Evolutionary conservation across 2,888 invertebrate genomes (phyloP).

Genomic region (Polydesmus complanatus): DNA sequence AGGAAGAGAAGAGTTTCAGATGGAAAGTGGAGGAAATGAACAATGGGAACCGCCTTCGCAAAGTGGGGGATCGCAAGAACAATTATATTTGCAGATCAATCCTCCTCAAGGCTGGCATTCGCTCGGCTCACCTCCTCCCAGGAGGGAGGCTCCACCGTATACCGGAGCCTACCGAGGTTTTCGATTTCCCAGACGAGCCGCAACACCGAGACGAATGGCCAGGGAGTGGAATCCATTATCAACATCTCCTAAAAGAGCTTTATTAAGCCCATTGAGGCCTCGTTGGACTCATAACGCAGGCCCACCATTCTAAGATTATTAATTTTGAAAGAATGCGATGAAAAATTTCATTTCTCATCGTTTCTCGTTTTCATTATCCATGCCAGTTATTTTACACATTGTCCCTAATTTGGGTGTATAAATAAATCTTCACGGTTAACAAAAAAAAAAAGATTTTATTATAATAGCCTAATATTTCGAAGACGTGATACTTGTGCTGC

Average conservation of each 20-base stretch:
- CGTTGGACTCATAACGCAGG: neutral
- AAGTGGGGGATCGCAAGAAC: neutral
- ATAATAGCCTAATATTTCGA: too few relatives aligned
- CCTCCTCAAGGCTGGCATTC: neutral
- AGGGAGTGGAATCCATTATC: neutral
- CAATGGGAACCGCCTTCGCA: neutral
- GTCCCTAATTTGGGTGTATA: too few relatives aligned
- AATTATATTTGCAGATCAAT: neutral
- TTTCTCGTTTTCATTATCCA: too few relatives aligned
- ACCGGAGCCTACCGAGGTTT: neutral
- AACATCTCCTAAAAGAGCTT: neutral
- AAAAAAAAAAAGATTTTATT: too few relatives aligned
- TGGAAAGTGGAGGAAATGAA: neutral
- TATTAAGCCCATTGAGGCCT: neutral
- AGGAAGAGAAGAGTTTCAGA: neutral
- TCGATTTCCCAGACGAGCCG: neutral
- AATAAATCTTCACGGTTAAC: too few relatives aligned
- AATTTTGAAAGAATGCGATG: neutral
- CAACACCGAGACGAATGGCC: neutral
- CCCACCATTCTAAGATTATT: neutral
- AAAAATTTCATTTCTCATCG: too few relatives aligned
- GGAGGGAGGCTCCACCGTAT: neutral
- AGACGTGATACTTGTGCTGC: too few relatives aligned
- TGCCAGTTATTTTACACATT: too few relatives aligned
- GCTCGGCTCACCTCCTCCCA: neutral